Base-by-base conservation (phyloP, 2,797 vertebrate species). In the Cryptoblepharus egeriae region DNA sequence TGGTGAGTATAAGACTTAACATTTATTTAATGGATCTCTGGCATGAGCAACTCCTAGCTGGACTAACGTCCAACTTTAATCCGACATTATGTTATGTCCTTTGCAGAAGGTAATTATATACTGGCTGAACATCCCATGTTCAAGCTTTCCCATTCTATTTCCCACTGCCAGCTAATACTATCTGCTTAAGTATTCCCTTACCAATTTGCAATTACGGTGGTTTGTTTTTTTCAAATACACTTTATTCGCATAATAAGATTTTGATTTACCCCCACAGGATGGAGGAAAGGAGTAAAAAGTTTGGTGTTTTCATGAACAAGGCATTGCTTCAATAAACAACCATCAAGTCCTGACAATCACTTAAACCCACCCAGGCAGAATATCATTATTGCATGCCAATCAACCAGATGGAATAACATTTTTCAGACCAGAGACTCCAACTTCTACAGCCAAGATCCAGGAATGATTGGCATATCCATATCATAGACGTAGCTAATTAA, bases 361-460 rank as follows among this genome's bases (percentile, higher is more conserved):
- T 80, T 75, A 88, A 87, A 85, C 65, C 69, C 72, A 45, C 35
- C 60, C 77, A 85, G 79, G 24, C 72, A 83, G 75, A 65, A 65
- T 81, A 79, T 42, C 75, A 57, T 70, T 32, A 65, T 26, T 15
- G 20, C 20, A 76, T 77, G 84, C 2, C 65, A 88, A 0, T 80
- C 1, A 13, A 81, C 16, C 28, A 87, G 73, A 85, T 82, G 18
- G 45, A 80, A 63, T 86, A 86, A 2, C n/a, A 81, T 65, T 89
- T 88, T 88, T 81, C 79, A 81, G 58, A 58, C 68, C 74, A 84
- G 63, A 45, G 49, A 45, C 81, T 81, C n/a, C 49, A 37, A 28
- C 12, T 77, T 81, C 60, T 79, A 58, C 77, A 78, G 68, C 32
- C 64, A 64, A 49, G n/a, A 75, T 37, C 32, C 58, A 52, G n/a